Base-by-base conservation (phyloP, 2,888 invertebrate species). In the Cephus nigrinus region DNA sequence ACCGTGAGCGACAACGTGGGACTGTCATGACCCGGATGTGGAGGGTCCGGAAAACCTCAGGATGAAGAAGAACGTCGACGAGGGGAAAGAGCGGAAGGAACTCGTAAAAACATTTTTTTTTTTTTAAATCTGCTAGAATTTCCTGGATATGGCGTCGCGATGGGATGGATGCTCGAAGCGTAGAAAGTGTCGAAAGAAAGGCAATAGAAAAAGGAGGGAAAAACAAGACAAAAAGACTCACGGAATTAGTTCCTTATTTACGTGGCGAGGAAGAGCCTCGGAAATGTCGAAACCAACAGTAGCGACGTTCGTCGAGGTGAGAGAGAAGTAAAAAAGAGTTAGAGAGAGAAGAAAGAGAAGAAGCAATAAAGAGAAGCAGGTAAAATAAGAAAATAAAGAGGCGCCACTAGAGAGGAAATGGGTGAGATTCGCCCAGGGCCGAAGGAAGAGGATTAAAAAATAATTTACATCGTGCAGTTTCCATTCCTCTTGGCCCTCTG, bases 381-480 rank as follows among this genome's bases (percentile, higher is more conserved):
- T 40, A 15, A 40, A 40, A 40, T 15, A 40, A 40, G 15, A 40
- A 40, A 40, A 40, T 40, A 40, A 40, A 40, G 36, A 73, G 69
- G 31, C 34, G 11, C n/a, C 30, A 12, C 69, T 33, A 11, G 71
- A 30, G 30, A 12, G 69, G 31, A 32, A 32, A 4, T 2, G 69
- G 69, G 69, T 12, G 69, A 69, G 12, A 30, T 69, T 69, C n/a
- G 69, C 30, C 69, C 32, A 15, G 30, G 11, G 69, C 69, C 80
- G 80, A 84, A 83, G 83, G 84, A 85, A 86, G 84, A 86, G 84
- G 84, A 88, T 86, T 84, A 84, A 85, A 86, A 85, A 86, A 87
- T 87, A 87, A 87, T 87, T 87, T 87, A 84, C 85, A 88, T 88
- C 84, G 82, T 81, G 83, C 83, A 88, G 86, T 85, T 88, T 85